Conservation (phyloP, 2,113 vertebrate genomes). For the Melanerpes aurifrons region DNA sequence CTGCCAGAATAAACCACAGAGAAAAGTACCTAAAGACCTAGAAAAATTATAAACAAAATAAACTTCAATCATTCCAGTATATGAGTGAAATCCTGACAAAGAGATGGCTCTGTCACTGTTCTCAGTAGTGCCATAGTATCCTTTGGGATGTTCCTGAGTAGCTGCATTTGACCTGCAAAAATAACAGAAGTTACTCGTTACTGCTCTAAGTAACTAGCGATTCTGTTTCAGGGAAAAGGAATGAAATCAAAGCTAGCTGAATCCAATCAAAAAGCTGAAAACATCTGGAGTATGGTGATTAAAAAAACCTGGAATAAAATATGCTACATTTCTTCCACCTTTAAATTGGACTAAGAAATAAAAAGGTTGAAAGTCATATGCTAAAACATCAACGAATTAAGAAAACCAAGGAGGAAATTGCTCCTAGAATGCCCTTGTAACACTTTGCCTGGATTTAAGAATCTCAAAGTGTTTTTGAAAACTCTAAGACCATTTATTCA, state of each 20-base stretch:
- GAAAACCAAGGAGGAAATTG: neutral
- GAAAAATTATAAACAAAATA: neutral
- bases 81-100: slow-evolving; percentile 71
- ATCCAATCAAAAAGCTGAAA: neutral
- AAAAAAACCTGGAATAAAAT: neutral
- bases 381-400: neutral
- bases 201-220: neutral
- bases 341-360: neutral
- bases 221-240: neutral
- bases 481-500: neutral
- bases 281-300: neutral
- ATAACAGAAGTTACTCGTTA: neutral
- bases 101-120: slow-evolving; percentile 20
- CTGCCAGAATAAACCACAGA: neutral
- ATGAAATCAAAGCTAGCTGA: neutral
- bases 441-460: neutral
- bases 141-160: slow-evolving; percentile 53
- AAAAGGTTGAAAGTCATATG: neutral
- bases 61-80: slow-evolving; percentile 57
- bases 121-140: slow-evolving; percentile 50
- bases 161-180: slow-evolving; percentile 56
- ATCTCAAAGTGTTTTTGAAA: neutral
- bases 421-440: neutral
- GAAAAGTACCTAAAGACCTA: neutral
- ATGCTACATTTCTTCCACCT: neutral